Evolutionary conservation across 30 jellyfish, hydroid and myxozoan genomes (phyloP).

Genomic region (Phacellophora camtschatica): DNA sequence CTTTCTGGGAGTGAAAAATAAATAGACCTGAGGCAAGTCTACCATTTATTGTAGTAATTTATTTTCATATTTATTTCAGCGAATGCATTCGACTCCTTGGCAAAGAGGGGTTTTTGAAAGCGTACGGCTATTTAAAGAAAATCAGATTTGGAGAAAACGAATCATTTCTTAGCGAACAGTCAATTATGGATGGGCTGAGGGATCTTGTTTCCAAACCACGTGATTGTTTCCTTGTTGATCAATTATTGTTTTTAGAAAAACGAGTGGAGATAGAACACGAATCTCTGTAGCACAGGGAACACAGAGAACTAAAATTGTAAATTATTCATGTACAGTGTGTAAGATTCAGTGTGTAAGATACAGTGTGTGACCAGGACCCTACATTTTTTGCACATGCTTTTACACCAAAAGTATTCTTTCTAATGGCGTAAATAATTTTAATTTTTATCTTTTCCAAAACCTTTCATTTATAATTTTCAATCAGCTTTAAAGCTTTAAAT

Average conservation of each 20-base stretch:
- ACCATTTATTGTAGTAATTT: neutral
- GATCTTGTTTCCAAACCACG: conserved; percentile 61
- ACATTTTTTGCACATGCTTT: too few species aligned
- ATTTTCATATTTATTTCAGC: neutral
- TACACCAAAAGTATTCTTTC: too few species aligned
- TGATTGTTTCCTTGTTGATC: conserved; percentile 85
- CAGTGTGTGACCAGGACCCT: too few species aligned
- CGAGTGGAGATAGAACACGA: conserved; percentile 59
- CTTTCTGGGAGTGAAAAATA: too few species aligned
- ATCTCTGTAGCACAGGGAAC: neutral
- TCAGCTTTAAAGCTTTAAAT: too few species aligned
- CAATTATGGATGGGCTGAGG: conserved; percentile 61
- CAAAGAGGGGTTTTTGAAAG: conserved; percentile 61
- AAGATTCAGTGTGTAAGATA: too few species aligned
- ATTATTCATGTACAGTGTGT: too few species aligned
- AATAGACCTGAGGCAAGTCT: neutral
- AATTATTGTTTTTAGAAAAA: conserved; percentile 76
- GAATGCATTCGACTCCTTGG: conserved; percentile 91
- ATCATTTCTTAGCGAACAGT: conserved; percentile 52
- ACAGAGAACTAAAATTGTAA: neutral
- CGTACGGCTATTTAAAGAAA: conserved; percentile 59
- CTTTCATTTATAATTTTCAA: too few species aligned
- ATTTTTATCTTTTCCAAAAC: too few species aligned
- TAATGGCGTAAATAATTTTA: too few species aligned
- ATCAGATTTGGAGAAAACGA: conserved; percentile 45